Evolutionary conservation across 2,113 vertebrate genomes (phyloP).

Genomic region (Lophura nycthemera): DNA sequence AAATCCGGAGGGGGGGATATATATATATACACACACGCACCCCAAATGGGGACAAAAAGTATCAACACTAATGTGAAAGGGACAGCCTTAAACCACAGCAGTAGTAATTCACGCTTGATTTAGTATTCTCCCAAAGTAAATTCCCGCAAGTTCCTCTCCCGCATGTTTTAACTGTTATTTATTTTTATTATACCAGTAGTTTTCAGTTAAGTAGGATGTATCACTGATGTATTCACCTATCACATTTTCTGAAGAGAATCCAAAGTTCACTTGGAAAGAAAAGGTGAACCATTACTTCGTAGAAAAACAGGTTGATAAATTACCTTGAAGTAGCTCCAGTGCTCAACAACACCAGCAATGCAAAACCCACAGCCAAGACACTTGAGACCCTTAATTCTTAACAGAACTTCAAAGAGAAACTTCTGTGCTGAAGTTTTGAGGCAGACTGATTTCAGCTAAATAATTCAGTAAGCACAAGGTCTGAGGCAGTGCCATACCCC

Average conservation of each 20-base stretch:
- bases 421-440: background rate
- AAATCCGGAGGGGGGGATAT: background rate
- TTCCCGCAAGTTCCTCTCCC: background rate
- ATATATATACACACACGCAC: too few species aligned
- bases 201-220: background rate
- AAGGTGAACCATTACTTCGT: background rate
- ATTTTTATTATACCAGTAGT: background rate
- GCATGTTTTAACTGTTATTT: background rate
- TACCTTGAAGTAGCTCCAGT: background rate
- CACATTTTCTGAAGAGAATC: conserved; percentile 25
- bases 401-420: background rate
- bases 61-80: background rate
- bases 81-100: background rate
- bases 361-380: background rate
- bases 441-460: background rate
- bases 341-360: background rate
- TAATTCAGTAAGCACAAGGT: background rate
- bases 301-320: conserved; percentile 44
- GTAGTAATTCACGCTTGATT: background rate
- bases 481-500: background rate
- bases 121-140: conserved; percentile 14
- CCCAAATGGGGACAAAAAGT: background rate
- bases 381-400: background rate
- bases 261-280: background rate
- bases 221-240: background rate